Evolutionary conservation across 2,888 invertebrate species (phyloP), one percentile per base, ranked within the genome.

Genomic region (Meteorus colon): DNA sequence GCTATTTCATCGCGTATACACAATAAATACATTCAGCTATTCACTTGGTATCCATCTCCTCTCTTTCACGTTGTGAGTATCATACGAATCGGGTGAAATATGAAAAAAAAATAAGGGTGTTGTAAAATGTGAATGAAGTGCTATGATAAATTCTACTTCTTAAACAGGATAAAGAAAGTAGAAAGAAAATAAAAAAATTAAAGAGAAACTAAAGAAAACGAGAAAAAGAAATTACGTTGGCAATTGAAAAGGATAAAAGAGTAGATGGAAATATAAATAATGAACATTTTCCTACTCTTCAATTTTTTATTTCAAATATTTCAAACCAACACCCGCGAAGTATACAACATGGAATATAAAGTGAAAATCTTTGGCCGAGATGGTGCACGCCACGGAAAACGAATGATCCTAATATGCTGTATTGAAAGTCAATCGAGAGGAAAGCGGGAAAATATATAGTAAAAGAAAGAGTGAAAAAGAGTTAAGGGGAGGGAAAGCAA

Each of bases 371-470:
- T 73, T 48, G 74, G 71, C 41, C 24, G 65, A 14, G 59, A 67
- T 24, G 31, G 31, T 72, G 27, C 10, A 62, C 73, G 34, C 71
- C 66, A 65, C 37, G 66, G 78, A 73, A 73, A 62, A 73, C 51
- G 74, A 77, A 78, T 69, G 71, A 77, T 75, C 73, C 78, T 78
- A 78, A 55, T 55, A 78, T 76, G 73, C 74, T 75, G 75, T 77
- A 78, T 78, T 78, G 75, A 78, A 77, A 75, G 66, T 66, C 77
- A 78, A 78, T 78, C 77, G 77, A 72, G 78, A 59, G 76, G 66
- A 77, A 78, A 74, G 73, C 41, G 37, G 48, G 31, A 63, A 63
- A 63, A 45, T 34, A 48, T 62, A 72, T 48, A 70, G 59, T 48
- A 66, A 55, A 74, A 27, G 70, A 55, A 71, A 66, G 73, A 37